These are phyloP conservation scores for Phoenicopterus ruber DNA, from an alignment of 2,113 vertebrate genomes.

Conservation along the genomic window DNA sequence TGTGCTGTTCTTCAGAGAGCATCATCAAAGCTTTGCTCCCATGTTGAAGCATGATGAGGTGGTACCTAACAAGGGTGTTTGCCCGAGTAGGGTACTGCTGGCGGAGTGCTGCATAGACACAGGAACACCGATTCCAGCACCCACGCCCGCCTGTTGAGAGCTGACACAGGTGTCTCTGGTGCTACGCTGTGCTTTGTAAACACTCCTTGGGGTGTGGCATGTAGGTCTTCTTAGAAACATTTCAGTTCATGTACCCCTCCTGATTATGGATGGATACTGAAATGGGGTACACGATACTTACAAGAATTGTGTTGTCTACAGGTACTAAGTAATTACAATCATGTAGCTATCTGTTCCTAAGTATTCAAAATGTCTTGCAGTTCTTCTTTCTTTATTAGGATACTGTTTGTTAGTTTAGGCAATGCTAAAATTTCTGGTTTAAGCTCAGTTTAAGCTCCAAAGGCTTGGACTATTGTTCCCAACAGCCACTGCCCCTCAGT, in stretches of 20 bases:
- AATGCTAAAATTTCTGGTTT: not conserved
- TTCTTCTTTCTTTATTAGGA: not conserved
- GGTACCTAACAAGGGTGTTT: not conserved
- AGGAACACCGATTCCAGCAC: not conserved
- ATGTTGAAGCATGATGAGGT: not conserved
- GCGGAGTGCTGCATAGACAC: rapidly evolving
- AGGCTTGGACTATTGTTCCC: not conserved
- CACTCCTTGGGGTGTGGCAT: not conserved
- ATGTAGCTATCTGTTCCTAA: not conserved
- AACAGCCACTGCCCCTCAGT: not conserved
- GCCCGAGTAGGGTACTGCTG: rapidly evolving
- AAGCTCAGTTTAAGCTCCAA: not conserved
- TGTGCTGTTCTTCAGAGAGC: not conserved
- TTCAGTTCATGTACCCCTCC: not conserved
- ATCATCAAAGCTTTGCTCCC: not conserved
- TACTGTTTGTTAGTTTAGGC: not conserved
- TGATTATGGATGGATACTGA: not conserved
- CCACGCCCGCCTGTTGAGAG: not conserved
- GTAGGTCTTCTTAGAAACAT: not conserved
- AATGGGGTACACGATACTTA: not conserved
- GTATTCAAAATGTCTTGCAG: not conserved
- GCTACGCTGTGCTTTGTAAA: not conserved
- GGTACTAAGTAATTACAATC: not conserved
- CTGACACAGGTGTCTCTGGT: not conserved
- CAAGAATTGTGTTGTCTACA: not conserved